These are phyloP conservation scores for Coilia nasus DNA, from an alignment of 2,797 vertebrate genomes.

Conservation along the genomic window DNA sequence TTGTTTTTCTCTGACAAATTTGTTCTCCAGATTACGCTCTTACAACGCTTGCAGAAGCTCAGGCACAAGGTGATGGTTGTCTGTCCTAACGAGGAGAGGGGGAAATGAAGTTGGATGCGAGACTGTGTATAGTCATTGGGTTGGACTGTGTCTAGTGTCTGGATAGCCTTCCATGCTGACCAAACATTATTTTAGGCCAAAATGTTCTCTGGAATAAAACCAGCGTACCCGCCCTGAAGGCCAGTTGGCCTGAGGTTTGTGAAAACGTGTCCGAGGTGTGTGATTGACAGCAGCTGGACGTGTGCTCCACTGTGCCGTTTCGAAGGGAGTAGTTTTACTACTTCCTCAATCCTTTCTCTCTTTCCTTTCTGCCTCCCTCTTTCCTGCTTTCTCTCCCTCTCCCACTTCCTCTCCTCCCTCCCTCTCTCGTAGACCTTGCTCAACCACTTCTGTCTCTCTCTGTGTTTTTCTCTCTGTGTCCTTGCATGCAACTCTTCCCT, in stretches of 20 bases:
- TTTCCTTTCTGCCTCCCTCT: slow-evolving; percentile 21
- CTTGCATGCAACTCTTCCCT: no score
- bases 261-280: slow-evolving; percentile 6
- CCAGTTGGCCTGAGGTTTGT: background rate
- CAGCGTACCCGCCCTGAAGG: background rate
- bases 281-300: slow-evolving; percentile 19
- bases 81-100: background rate
- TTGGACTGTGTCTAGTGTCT: background rate
- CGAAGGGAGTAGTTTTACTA: slow-evolving; percentile 65
- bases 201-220: background rate
- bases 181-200: background rate
- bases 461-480: no score
- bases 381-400: no score
- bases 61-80: background rate
- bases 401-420: no score
- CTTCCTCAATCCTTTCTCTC: slow-evolving; percentile 52
- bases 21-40: background rate
- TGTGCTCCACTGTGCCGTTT: slow-evolving; percentile 41
- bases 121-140: background rate
- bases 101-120: no score
- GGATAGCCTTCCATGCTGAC: background rate
- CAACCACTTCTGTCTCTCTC: no score
- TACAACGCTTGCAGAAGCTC: background rate
- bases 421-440: no score
- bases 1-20: background rate